Conservation (phyloP, 2,797 vertebrate species). For the Jordanella pulchra region DNA sequence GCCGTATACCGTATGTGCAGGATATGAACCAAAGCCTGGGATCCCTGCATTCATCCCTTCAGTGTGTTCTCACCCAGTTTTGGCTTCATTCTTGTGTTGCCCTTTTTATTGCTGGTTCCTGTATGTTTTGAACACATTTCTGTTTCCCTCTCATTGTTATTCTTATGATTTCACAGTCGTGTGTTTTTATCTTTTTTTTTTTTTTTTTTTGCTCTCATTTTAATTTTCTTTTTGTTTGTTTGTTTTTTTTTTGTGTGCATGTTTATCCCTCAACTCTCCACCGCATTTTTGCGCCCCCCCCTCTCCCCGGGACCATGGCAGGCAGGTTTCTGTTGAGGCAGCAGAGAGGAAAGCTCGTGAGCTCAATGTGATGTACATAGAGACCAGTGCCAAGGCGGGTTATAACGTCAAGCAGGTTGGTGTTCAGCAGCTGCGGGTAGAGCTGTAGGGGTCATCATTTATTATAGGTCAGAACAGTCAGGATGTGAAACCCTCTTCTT, state of each 20-base stretch:
- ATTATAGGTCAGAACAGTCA: slow-evolving; percentile 28
- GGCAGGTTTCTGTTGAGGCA: slow-evolving; percentile 87
- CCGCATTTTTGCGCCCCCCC: slow-evolving; percentile 28
- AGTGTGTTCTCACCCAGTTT: slow-evolving; percentile 66
- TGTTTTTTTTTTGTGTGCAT: slow-evolving; percentile 29
- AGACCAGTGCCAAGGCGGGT: slow-evolving; percentile 86
- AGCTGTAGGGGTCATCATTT: slow-evolving; percentile 25
- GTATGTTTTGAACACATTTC: slow-evolving; percentile 60
- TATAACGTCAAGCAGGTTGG: slow-evolving; percentile 86
- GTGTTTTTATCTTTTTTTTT: slow-evolving; percentile 34
- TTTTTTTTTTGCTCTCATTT: slow-evolving; percentile 63
- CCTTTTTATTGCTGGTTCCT: slow-evolving; percentile 41
- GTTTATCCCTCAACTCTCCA: slow-evolving; percentile 63
- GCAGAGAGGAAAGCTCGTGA: slow-evolving; percentile 85
- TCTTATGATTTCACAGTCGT: slow-evolving; percentile 48
- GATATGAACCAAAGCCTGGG: slow-evolving; percentile 60
- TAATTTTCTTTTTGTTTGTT: slow-evolving; percentile 50
- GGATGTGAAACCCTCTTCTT: slow-evolving; percentile 17
- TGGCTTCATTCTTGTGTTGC: slow-evolving; percentile 47
- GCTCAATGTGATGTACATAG: slow-evolving; percentile 87
- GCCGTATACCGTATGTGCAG: neutral
- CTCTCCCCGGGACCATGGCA: slow-evolving; percentile 75
- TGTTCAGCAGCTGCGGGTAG: slow-evolving; percentile 57
- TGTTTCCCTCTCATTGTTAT: slow-evolving; percentile 38
- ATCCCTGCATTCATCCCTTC: slow-evolving; percentile 61